phyloP scores from a whole-genome alignment of 2,113 vertebrate genomes.

The Agapornis roseicollis region DNA sequence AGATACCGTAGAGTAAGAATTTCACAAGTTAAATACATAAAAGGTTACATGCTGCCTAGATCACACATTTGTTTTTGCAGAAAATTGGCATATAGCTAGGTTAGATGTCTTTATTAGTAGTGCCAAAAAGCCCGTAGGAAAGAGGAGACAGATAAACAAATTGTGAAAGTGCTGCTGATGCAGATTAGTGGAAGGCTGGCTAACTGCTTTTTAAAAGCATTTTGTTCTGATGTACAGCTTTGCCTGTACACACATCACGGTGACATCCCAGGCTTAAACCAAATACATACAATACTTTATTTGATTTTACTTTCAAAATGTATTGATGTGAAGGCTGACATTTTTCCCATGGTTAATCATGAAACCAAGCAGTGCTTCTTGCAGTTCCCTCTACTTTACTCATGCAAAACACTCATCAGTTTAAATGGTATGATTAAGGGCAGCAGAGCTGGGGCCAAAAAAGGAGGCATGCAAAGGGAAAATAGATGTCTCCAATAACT shows the following conservation, averaged over 20 bases:
- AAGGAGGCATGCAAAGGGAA: not conserved
- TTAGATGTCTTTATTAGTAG: slow-evolving; percentile 11
- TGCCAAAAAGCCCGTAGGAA: not conserved
- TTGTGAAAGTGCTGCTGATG: slow-evolving; percentile 15
- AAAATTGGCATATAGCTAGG: not conserved
- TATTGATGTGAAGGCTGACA: slow-evolving; percentile 15
- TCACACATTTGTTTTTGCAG: not conserved
- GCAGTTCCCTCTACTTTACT: not conserved
- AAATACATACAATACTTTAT: not conserved
- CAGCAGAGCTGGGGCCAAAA: slow-evolving; percentile 29
- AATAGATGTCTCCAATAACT: slow-evolving; percentile 11
- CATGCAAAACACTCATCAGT: not conserved
- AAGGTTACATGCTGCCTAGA: not conserved
- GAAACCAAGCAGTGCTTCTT: slow-evolving; percentile 10
- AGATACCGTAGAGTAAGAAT: not conserved
- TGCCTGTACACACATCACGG: not conserved
- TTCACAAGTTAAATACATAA: not conserved
- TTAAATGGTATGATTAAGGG: slow-evolving; percentile 20
- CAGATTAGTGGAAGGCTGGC: not conserved
- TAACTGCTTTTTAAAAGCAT: not conserved
- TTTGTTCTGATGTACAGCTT: slow-evolving; percentile 1
- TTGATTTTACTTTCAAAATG: slow-evolving; percentile 4
- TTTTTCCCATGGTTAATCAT: slow-evolving; percentile 43
- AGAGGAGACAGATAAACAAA: slow-evolving; percentile 21
- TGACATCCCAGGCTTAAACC: not conserved